Percentiles rank a stretch among this genome's conserved stretches.
Conservation (phyloP, 2,888 invertebrate genomes). For the Caenorhabditis sinica region DNA sequence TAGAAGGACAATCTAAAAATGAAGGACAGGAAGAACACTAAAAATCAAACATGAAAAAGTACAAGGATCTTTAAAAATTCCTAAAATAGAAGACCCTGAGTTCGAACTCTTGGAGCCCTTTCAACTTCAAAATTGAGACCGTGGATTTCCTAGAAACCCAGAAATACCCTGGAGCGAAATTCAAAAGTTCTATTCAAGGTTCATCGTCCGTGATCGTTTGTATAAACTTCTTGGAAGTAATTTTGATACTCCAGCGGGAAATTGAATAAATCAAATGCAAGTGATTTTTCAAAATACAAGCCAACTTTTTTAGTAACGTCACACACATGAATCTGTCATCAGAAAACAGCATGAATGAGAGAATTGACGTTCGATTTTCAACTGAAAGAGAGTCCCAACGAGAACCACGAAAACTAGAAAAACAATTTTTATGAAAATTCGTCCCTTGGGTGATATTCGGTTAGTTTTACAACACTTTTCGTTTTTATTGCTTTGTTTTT, state of each 20-base stretch:
- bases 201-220: no score
- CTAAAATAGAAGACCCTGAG: no score
- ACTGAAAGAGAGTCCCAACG: neutral
- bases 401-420: slow-evolving; percentile 19
- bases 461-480: slow-evolving; percentile 44
- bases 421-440: slow-evolving; percentile 47
- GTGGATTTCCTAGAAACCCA: no score
- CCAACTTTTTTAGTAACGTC: neutral
- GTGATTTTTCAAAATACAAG: neutral
- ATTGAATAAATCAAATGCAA: no score
- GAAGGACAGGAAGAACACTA: neutral
- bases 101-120: no score
- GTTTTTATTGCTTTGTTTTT: slow-evolving; percentile 21
- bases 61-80: no score
- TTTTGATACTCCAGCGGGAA: no score
- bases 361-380: slow-evolving; percentile 27
- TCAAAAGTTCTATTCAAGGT: no score
- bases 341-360: slow-evolving; percentile 1
- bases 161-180: no score
- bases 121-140: no score
- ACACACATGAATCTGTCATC: neutral
- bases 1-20: no score
- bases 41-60: neutral
- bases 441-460: slow-evolving; percentile 34
- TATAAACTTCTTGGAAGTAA: no score